Evolutionary conservation across 2,113 vertebrate genomes (phyloP).

Genomic region (Balaenoptera acutorostrata): DNA sequence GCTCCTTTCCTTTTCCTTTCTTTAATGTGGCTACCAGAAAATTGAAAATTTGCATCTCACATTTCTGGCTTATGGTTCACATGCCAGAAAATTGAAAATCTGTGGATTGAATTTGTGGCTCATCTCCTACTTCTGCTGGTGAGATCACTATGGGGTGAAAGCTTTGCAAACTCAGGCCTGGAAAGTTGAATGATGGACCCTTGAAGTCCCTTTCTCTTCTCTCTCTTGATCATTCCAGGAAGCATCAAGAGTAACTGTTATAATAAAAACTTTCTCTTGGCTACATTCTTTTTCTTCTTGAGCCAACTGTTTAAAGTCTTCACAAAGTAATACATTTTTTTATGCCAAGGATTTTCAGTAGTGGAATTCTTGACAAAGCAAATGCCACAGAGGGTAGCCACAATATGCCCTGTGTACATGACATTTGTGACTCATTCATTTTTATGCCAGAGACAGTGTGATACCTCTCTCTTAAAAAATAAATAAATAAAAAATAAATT

Average conservation of each 20-base stretch:
- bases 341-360: background rate
- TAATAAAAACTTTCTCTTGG: conserved; percentile 15
- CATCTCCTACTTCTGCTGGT: background rate
- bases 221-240: background rate
- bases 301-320: background rate
- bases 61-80: background rate
- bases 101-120: background rate
- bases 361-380: background rate
- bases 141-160: background rate
- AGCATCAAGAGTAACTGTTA: background rate
- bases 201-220: background rate
- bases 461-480: background rate
- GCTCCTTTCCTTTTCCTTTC: background rate
- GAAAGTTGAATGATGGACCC: background rate
- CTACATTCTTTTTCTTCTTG: background rate
- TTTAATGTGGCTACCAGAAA: background rate
- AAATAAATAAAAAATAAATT: background rate
- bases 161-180: background rate
- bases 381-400: background rate
- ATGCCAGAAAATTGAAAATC: background rate
- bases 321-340: background rate
- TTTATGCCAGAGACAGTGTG: background rate
- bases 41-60: background rate
- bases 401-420: background rate
- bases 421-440: background rate